These are phyloP conservation scores for Onychostruthus taczanowskii DNA, from an alignment of 2,113 vertebrate genomes.

Conservation along the genomic window DNA sequence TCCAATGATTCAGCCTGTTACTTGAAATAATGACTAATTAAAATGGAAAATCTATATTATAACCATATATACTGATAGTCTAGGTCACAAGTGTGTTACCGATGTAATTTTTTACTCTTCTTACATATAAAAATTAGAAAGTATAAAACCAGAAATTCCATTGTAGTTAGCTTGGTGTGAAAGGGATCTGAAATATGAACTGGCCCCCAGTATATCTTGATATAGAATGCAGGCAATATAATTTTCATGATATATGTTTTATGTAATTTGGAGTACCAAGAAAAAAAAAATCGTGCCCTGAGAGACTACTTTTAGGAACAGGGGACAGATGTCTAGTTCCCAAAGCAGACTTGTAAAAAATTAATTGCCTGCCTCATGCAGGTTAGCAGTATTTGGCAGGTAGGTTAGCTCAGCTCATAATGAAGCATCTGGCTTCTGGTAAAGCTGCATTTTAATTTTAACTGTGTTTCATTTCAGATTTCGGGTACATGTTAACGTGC, in stretches of 20 bases:
- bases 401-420: conserved; percentile 34
- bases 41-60: conserved; percentile 31
- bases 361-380: conserved; percentile 39
- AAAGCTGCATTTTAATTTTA: conserved; percentile 18
- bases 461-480: conserved; percentile 13
- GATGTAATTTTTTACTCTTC: not conserved
- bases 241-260: not conserved
- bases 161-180: not conserved
- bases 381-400: conserved; percentile 44
- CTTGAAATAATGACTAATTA: conserved; percentile 41
- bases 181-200: not conserved
- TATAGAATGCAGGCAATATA: not conserved
- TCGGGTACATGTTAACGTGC: not conserved
- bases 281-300: not conserved
- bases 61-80: not conserved
- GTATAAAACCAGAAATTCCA: not conserved
- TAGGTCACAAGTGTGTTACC: not conserved
- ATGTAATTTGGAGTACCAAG: not conserved
- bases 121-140: not conserved
- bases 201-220: not conserved
- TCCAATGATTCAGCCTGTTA: conserved; percentile 37
- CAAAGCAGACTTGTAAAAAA: conserved; percentile 52
- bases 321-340: conserved; percentile 34
- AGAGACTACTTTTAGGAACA: conserved; percentile 30
- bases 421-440: conserved; percentile 45